Percentiles rank a stretch among this genome's conserved stretches.
phyloP scores from a whole-genome alignment of 2,797 vertebrate species.

The Clangula hyemalis region DNA sequence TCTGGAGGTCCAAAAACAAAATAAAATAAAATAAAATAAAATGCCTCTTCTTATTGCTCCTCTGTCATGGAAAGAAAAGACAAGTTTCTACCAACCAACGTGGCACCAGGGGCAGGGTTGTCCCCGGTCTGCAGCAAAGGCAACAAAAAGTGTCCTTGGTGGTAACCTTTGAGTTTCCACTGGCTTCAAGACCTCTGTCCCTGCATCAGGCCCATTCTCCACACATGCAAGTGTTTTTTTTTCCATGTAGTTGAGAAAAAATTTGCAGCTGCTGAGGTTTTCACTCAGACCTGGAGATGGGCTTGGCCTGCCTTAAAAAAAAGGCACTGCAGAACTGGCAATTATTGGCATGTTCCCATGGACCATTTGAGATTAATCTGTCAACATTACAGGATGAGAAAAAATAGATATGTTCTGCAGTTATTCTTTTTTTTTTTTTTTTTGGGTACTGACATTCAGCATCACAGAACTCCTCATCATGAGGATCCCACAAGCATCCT shows the following conservation, averaged over 20 bases:
- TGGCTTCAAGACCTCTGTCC: neutral
- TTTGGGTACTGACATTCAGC: neutral
- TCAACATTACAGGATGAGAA: fast-evolving
- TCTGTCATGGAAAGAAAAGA: neutral
- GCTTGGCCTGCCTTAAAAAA: neutral
- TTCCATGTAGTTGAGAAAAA: neutral
- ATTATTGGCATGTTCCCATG: fast-evolving
- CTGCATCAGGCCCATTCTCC: neutral
- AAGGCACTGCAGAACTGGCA: neutral
- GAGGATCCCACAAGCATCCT: neutral
- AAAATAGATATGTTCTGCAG: no score
- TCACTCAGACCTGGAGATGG: neutral
- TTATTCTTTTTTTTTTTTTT: neutral
- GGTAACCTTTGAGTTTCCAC: neutral
- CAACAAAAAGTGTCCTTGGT: neutral
- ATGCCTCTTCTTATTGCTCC: fast-evolving
- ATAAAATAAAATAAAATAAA: neutral
- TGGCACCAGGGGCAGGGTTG: neutral
- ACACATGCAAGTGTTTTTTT: fast-evolving
- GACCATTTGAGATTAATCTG: neutral
- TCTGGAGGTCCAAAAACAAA: neutral
- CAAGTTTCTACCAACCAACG: neutral
- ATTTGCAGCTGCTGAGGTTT: neutral
- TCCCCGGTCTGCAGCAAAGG: neutral
- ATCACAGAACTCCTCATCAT: neutral